Evolutionary conservation across 2,888 invertebrate species (phyloP), one percentile per base, ranked within the genome.

Genomic region (Lasioglossum lativentre): DNA sequence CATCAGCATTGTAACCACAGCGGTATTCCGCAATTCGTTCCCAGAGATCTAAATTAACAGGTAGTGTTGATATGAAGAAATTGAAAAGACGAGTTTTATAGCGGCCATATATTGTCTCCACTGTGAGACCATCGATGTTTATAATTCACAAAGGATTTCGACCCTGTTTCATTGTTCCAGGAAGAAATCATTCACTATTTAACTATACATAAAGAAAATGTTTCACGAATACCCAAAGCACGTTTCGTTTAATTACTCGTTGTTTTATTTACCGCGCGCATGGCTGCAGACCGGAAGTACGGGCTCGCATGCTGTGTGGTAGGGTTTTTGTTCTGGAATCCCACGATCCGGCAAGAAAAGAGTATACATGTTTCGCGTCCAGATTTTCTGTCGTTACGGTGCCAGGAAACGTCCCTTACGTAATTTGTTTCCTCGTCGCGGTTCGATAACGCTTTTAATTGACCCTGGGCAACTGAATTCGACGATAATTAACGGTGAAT

Each of bases 241-340:
- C 0, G 12, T n/a, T 12, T 70, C n/a, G n/a, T 40, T 38, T n/a
- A 40, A 70, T 70, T 70, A 38, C n/a, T n/a, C n/a, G 40, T 47
- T 30, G 63, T 74, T 59, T 74, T 23, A 19, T 27, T 30, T 27
- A 3, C 6, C 23, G 66, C 4, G 40, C 23, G 30, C 38, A 4
- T 56, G 16, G 72, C 70, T 38, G 74, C 38, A 56, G 75, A 80
- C 73, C 83, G 83, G 83, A 88, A 87, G 80, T 30, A 38, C 40
- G 59, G 56, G 30, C 38, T 75, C 81, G 82, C 85, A 85, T 86
- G 83, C 79, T 90, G 86, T 81, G 90, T 87, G 86, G 88, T 83
- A 68, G 10, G 34, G 90, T 90, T 91, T 91, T 86, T 90, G 86
- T 87, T 81, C 90, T 81, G 87, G 82, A 90, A 91, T 90, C 88